phyloP scores from a whole-genome alignment of 2,113 vertebrate genomes.

The Sclerurus mexicanus region DNA sequence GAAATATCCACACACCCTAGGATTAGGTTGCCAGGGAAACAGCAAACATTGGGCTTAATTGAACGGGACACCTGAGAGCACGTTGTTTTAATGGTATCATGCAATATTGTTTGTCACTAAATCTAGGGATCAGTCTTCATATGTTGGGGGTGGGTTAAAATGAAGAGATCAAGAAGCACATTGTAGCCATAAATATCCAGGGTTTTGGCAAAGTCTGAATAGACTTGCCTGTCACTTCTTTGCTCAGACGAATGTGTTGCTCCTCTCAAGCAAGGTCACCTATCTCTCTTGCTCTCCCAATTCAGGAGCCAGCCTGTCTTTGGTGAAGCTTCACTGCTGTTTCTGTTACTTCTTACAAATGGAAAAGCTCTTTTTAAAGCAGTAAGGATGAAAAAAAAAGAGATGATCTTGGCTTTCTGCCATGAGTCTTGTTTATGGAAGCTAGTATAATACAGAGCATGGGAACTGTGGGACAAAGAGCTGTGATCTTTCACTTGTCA shows the following conservation, averaged over 20 bases:
- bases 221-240: not conserved
- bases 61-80: not conserved
- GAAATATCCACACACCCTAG: not conserved
- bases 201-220: not conserved
- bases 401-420: not conserved
- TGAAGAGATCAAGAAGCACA: not conserved
- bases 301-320: not conserved
- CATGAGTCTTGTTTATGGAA: not conserved
- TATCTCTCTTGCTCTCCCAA: not conserved
- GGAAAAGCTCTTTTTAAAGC: not conserved
- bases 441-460: not conserved
- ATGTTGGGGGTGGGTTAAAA: not conserved
- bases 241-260: not conserved
- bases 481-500: not conserved
- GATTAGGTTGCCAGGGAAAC: constrained; percentile 6
- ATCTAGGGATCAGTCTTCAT: not conserved
- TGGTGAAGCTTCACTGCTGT: not conserved
- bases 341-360: not conserved
- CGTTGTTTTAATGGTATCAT: not conserved
- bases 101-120: not conserved
- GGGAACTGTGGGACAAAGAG: not conserved
- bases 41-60: not conserved
- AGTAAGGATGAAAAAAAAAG: not conserved
- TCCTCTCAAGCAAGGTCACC: not conserved
- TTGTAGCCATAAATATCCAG: not conserved